These are phyloP conservation scores for Ivindomyrus marchei DNA, from an alignment of 2,113 vertebrate species.

Conservation along the genomic window DNA sequence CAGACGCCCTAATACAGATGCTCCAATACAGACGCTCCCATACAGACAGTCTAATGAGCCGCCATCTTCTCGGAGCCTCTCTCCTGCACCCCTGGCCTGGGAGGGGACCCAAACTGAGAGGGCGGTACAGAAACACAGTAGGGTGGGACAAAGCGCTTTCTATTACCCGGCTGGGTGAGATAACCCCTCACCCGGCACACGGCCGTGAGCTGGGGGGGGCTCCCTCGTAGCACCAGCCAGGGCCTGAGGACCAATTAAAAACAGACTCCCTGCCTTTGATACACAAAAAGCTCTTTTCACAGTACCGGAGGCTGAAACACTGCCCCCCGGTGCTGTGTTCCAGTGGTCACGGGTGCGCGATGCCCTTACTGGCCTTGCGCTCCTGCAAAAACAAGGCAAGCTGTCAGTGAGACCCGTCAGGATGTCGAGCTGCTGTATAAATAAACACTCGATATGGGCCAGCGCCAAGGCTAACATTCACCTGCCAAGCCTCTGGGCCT, in stretches of 20 bases:
- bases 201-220: neutral
- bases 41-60: neutral
- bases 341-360: neutral
- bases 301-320: neutral
- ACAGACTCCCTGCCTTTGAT: neutral
- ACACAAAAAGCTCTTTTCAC: neutral
- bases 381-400: neutral
- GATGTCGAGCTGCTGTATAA: neutral
- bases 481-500: neutral
- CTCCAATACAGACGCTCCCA: too few relatives aligned
- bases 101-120: neutral
- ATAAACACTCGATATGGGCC: neutral
- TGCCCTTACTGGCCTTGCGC: neutral
- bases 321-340: neutral
- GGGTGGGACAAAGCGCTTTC: neutral
- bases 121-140: neutral
- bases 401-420: neutral
- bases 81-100: neutral
- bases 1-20: too few relatives aligned
- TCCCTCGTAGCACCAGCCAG: neutral
- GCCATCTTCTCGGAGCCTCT: neutral
- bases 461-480: neutral
- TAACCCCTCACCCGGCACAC: neutral
- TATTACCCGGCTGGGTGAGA: neutral
- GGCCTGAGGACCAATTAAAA: neutral